Evolutionary conservation across 2,888 invertebrate genomes (phyloP).

Genomic region (Isoperla grammatica): DNA sequence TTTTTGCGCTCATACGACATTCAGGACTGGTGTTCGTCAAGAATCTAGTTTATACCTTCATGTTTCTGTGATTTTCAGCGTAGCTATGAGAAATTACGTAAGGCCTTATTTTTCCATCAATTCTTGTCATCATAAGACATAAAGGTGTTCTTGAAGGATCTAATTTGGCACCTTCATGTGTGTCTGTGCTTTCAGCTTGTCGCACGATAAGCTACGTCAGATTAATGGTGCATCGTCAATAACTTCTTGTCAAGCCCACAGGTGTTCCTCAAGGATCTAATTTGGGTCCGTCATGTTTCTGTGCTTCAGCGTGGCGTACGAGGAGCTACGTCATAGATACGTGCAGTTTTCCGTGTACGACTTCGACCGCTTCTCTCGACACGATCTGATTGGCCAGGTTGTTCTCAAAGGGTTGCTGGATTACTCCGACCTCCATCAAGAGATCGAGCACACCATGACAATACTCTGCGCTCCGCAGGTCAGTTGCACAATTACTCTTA

Average conservation of each 20-base stretch:
- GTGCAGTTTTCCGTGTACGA: conserved; percentile 84
- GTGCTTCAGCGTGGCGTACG: conserved; percentile 62
- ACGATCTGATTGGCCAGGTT: conserved; percentile 82
- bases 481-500: neutral
- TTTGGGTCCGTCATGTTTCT: neutral
- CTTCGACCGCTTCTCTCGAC: conserved; percentile 82
- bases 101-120: too few relatives aligned
- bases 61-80: too few relatives aligned
- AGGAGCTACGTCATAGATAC: conserved; percentile 67
- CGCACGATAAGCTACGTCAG: too few relatives aligned
- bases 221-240: neutral
- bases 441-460: conserved; percentile 81
- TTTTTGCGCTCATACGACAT: too few relatives aligned
- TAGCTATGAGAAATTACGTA: too few relatives aligned
- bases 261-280: too few relatives aligned
- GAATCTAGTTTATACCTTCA: too few relatives aligned
- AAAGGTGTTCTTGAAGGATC: too few relatives aligned
- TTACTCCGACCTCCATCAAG: conserved; percentile 69
- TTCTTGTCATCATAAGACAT: too few relatives aligned
- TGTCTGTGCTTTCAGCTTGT: too few relatives aligned
- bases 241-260: neutral
- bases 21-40: too few relatives aligned
- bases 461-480: conserved; percentile 74
- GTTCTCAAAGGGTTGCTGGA: conserved; percentile 72
- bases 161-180: too few relatives aligned